phyloP scores from a whole-genome alignment of 2,113 vertebrate genomes.

The Solea senegalensis region DNA sequence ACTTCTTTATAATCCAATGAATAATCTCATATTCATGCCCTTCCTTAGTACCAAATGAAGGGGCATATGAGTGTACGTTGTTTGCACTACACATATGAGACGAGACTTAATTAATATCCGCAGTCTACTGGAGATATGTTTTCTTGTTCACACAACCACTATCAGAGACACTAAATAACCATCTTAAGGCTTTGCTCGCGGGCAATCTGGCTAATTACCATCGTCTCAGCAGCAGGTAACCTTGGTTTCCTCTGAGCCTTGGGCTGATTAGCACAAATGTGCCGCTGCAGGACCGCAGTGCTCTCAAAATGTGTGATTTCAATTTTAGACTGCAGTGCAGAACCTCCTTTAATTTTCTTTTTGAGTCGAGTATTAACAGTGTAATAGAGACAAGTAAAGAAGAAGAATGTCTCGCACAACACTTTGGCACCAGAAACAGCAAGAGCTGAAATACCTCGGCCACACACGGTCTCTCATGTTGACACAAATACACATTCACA shows the following conservation, averaged over 20 bases:
- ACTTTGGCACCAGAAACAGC: constrained; percentile 1
- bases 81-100: neutral
- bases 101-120: constrained; percentile 22
- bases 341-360: constrained; percentile 52
- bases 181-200: constrained; percentile 63
- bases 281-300: constrained; percentile 50
- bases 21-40: too few species aligned
- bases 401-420: constrained; percentile 9
- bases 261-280: constrained; percentile 66
- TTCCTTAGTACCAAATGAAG: too few species aligned
- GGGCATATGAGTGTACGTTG: neutral
- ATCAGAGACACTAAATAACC: constrained; percentile 60
- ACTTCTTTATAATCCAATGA: too few species aligned
- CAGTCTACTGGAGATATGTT: constrained; percentile 9
- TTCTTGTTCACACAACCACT: constrained; percentile 54
- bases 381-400: neutral
- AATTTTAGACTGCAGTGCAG: constrained; percentile 48
- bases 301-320: constrained; percentile 42
- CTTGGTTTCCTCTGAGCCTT: constrained; percentile 58
- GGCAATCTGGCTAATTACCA: constrained; percentile 63
- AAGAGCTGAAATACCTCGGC: neutral
- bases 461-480: neutral
- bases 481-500: too few species aligned
- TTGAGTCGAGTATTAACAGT: constrained; percentile 45
- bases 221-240: constrained; percentile 64